Evolutionary conservation across 2,888 invertebrate genomes (phyloP).

Genomic region (Tetramorium bicarinatum): DNA sequence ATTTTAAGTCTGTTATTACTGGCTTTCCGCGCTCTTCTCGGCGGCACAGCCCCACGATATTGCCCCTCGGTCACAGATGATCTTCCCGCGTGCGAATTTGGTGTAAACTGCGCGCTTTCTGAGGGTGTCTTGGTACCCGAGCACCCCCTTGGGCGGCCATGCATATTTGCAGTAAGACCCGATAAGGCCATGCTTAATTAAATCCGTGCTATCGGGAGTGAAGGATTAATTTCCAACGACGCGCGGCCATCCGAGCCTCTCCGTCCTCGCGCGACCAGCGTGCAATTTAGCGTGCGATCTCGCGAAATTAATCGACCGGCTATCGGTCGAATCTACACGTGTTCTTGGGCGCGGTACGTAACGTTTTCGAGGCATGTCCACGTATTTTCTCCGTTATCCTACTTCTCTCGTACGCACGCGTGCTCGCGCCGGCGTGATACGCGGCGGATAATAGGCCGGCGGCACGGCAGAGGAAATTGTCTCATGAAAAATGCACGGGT

Average conservation of each 20-base stretch:
- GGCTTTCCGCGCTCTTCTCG: slow-evolving; percentile 38
- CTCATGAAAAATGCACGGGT: slow-evolving; percentile 81
- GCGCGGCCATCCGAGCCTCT: background rate
- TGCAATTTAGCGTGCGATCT: slow-evolving; percentile 73
- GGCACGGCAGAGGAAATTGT: slow-evolving; percentile 81
- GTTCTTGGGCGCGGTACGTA: slow-evolving; percentile 72
- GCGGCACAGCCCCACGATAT: slow-evolving; percentile 3
- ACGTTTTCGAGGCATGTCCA: slow-evolving; percentile 74
- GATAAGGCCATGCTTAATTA: slow-evolving; percentile 12
- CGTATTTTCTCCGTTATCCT: slow-evolving; percentile 71
- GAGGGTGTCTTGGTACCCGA: background rate
- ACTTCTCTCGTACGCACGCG: slow-evolving; percentile 25
- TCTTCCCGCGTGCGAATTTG: slow-evolving; percentile 17
- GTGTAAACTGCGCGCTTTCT: background rate
- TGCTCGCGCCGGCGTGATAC: slow-evolving; percentile 65
- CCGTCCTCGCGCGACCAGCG: slow-evolving; percentile 6
- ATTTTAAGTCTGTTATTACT: slow-evolving; percentile 50
- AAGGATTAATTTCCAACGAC: background rate
- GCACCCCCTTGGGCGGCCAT: background rate
- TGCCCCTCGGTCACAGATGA: slow-evolving; percentile 20
- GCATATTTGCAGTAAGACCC: slow-evolving; percentile 2
- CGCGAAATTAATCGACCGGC: slow-evolving; percentile 77
- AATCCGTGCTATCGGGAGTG: slow-evolving; percentile 1
- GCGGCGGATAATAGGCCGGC: slow-evolving; percentile 76
- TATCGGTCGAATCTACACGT: slow-evolving; percentile 81